Conservation (phyloP, 1,140 invertebrate genomes). For the Myzus persicae region DNA sequence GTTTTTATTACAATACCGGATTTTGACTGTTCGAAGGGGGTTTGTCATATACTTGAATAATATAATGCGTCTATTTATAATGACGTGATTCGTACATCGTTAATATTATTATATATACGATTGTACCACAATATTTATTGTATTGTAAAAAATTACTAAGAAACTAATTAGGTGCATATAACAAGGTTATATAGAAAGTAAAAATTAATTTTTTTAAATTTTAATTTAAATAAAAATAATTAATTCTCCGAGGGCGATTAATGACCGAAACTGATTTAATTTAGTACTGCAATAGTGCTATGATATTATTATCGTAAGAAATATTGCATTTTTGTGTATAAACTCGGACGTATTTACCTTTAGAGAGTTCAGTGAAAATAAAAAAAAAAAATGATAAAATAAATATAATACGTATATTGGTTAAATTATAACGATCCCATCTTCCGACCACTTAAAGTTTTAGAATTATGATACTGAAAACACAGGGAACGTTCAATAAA, state of each 20-base stretch:
- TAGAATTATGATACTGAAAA: neutral
- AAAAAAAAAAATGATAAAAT: neutral
- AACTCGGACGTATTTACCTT: neutral
- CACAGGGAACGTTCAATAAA: neutral
- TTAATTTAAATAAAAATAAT: neutral
- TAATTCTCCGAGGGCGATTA: neutral
- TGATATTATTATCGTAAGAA: neutral
- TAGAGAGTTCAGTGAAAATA: neutral
- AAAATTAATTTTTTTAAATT: neutral
- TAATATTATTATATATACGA: neutral
- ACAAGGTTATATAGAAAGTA: neutral
- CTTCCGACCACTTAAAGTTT: neutral
- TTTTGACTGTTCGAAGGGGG: neutral
- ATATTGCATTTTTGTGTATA: neutral
- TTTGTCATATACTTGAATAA: neutral
- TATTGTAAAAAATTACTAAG: neutral
- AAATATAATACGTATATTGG: neutral
- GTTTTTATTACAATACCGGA: neutral
- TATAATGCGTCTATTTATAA: neutral
- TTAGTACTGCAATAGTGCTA: neutral
- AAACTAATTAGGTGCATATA: neutral
- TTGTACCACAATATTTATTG: neutral
- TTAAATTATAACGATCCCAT: slow-evolving; percentile 1
- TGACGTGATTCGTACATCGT: neutral
- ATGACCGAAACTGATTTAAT: neutral